These are phyloP conservation scores for Megaustenia siamemsis DNA, from an alignment of 2,888 invertebrate genomes.

Conservation along the genomic window DNA sequence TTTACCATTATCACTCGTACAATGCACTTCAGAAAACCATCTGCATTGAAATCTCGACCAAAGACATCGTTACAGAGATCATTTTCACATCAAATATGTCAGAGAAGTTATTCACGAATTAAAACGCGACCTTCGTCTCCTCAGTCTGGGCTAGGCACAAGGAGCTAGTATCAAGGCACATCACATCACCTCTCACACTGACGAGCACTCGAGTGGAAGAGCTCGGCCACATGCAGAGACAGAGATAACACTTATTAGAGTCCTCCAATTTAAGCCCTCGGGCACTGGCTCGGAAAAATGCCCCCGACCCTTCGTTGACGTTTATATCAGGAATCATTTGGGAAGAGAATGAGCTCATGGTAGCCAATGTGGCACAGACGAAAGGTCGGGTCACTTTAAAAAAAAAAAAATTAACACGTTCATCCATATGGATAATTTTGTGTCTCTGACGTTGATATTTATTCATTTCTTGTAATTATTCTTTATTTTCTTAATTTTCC, in stretches of 20 bases:
- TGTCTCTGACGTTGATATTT: too few relatives aligned
- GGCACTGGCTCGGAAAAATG: slow-evolving; percentile 25
- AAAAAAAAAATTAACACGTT: too few relatives aligned
- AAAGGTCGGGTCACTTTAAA: neutral
- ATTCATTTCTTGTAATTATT: too few relatives aligned
- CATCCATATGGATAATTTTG: too few relatives aligned
- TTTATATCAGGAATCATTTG: slow-evolving; percentile 31
- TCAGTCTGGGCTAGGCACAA: neutral
- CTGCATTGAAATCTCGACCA: neutral
- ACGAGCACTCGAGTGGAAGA: slow-evolving; percentile 28
- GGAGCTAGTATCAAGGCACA: neutral
- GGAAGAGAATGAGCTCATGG: neutral
- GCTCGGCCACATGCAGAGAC: neutral
- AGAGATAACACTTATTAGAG: slow-evolving; percentile 39
- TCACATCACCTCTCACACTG: slow-evolving; percentile 3
- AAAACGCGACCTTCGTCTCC: neutral
- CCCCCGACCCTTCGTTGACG: neutral
- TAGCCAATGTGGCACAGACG: neutral
- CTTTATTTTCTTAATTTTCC: too few relatives aligned
- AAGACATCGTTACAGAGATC: neutral
- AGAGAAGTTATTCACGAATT: neutral
- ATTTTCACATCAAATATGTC: neutral
- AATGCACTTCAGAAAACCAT: neutral
- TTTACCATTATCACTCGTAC: too few relatives aligned
- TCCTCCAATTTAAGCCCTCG: slow-evolving; percentile 16